Evolutionary conservation across 2,888 invertebrate species (phyloP), one percentile per base, ranked within the genome.

Genomic region (Euplexia lucipara): DNA sequence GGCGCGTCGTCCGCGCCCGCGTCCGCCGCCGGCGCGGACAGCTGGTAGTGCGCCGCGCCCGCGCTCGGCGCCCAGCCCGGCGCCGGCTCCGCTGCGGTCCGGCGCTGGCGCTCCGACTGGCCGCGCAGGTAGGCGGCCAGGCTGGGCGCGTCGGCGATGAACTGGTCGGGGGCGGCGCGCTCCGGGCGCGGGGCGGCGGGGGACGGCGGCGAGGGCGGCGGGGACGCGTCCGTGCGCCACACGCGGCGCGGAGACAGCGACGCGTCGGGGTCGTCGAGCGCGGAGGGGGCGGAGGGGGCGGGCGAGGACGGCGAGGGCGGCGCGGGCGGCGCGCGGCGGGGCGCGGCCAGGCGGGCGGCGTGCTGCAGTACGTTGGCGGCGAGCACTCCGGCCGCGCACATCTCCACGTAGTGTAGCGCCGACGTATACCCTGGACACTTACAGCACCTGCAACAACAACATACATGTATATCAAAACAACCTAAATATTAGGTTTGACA

Each of bases 101-200:
- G n/a, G n/a, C n/a, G n/a, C n/a, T n/a, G n/a, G n/a, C n/a, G n/a
- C n/a, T n/a, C n/a, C n/a, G n/a, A n/a, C n/a, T n/a, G n/a, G n/a
- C n/a, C n/a, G n/a, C n/a, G 81, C 88, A 97, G 98, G 45, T 96
- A 92, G 48, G 96, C 89, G 26, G 95, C 94, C 49, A 80, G 71
- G 22, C 65, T 64, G 35, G 37, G 62, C 16, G 61, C 59, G 64
- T 81, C 81, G 14, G 81, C 72, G 48, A 91, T 91, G 79, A 91
- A 91, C 57, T 84, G 83, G 70, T 90, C 90, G 14, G 77, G 72
- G 22, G 70, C 68, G 52, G 61, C 53, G 59, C 61, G 62, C 5
- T 48, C 67, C 8, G 60, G 22, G 32, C 56, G 73, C 14, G 63
- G 66, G 18, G 70, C 35, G 51, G 78, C 22, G 64, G 68, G 71